These are phyloP conservation scores for Tinea pellionella DNA, from an alignment of 2,888 invertebrate genomes.

Conservation along the genomic window DNA sequence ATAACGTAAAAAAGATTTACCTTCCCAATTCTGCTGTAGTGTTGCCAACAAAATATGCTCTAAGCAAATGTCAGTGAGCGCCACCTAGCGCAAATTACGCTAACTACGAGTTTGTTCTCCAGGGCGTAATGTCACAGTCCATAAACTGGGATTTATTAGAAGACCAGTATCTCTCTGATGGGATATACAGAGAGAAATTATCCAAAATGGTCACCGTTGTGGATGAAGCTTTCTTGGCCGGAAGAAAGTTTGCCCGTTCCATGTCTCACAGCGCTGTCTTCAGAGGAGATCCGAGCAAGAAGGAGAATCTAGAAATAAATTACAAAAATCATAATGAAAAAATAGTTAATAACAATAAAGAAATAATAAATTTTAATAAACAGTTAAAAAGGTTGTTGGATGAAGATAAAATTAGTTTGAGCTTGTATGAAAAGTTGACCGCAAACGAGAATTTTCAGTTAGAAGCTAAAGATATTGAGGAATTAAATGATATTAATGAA, in stretches of 20 bases:
- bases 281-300: constrained; percentile 16
- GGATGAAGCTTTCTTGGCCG: constrained; percentile 78
- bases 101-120: constrained; percentile 23
- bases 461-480: constrained; percentile 56
- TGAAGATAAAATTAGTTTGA: constrained; percentile 48
- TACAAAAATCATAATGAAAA: constrained; percentile 31
- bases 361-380: constrained; percentile 28
- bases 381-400: constrained; percentile 41
- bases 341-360: too few relatives aligned
- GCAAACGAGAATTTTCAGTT: constrained; percentile 54
- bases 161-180: constrained; percentile 86
- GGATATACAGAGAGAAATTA: constrained; percentile 82
- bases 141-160: constrained; percentile 95
- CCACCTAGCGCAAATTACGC: too few relatives aligned
- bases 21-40: too few relatives aligned
- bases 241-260: constrained; percentile 78
- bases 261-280: constrained; percentile 44
- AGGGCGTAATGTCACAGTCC: constrained; percentile 95
- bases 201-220: constrained; percentile 88
- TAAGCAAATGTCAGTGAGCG: too few relatives aligned
- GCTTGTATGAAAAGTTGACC: constrained; percentile 50
- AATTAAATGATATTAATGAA: constrained; percentile 52
- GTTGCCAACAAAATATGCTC: too few relatives aligned
- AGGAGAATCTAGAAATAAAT: constrained; percentile 37
- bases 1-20: too few relatives aligned